Base-by-base conservation (phyloP, 2,113 vertebrate genomes). In the Thinocorus orbignyianus region DNA sequence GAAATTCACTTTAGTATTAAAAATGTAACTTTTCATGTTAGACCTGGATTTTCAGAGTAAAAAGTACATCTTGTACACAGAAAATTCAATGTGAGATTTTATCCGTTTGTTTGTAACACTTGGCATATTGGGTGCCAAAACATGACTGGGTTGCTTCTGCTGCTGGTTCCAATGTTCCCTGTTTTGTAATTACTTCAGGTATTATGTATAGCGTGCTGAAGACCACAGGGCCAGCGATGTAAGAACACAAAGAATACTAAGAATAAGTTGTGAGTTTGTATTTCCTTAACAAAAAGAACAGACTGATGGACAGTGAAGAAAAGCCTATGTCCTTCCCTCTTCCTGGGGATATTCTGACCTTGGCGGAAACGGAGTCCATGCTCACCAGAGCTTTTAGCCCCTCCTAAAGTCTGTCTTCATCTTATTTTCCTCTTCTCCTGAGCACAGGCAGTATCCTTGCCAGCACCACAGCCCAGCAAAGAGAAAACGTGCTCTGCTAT, bases 281-380 rank as follows among this genome's bases (percentile, higher is more conserved):
- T 44, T 86, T 80, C 28, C 72, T 41, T 22, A 42, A 1, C n/a
- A 52, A 49, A 22, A 5, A 68, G 46, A 60, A 33, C 9, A 20
- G 28, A 58, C 41, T 49, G n/a, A 8, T 1, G 7, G 35, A 30
- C 30, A 46, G 31, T 14, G 30, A 57, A 11, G 68, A 28, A 49
- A 58, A 37, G 28, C 18, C 39, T 7, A 24, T 5, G 9, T 71
- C 35, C 35, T 62, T 24, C 3, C 6, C 25, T 35, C 25, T 68
- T 81, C n/a, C 52, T 64, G 48, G 9, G 6, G 14, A 7, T 79
- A 15, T 15, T 82, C 10, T 28, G 49, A 58, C 2, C 28, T 49
- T n/a, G 13, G 10, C 0, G 1, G 6, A 49, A 14, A 33, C 3
- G 4, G 31, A 3, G 7, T 49, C 52, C 42, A 28, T n/a, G 28